phyloP scores from a whole-genome alignment of 2,113 vertebrate genomes.

The Myrmecobius fasciatus region DNA sequence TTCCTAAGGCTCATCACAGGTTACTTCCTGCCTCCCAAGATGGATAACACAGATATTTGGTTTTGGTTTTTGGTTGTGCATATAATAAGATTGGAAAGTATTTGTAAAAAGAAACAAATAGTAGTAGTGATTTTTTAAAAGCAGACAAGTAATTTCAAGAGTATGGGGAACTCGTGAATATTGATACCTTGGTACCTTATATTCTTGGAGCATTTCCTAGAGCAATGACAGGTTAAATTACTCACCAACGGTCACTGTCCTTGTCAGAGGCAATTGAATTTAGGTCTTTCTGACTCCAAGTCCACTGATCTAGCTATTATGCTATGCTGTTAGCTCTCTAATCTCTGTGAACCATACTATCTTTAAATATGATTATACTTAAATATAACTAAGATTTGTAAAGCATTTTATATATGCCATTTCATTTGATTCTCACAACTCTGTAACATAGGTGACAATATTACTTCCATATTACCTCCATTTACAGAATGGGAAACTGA shows the following conservation, averaged over 20 bases:
- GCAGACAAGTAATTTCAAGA: not conserved
- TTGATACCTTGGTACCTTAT: not conserved
- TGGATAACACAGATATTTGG: not conserved
- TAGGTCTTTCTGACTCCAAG: not conserved
- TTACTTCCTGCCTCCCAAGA: not conserved
- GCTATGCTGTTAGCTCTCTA: not conserved
- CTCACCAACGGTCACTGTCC: not conserved
- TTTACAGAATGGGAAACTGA: not conserved
- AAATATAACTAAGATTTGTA: not conserved
- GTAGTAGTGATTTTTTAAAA: not conserved
- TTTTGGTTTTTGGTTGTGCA: not conserved
- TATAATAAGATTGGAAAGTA: not conserved
- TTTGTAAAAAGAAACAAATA: not conserved
- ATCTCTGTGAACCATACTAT: not conserved
- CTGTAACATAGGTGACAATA: not conserved
- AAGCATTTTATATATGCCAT: not conserved
- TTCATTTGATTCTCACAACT: not conserved
- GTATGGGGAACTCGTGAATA: not conserved
- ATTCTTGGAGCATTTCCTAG: not conserved
- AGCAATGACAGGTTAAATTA: not conserved
- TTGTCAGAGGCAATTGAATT: not conserved
- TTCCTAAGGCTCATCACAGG: not conserved
- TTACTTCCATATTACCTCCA: not conserved
- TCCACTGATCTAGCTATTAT: not conserved
- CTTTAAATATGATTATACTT: not conserved